Percentiles rank a stretch among this genome's conserved stretches.
Evolutionary conservation across 1,140 invertebrate species (phyloP).

Genomic region (Drosophila suzukii): DNA sequence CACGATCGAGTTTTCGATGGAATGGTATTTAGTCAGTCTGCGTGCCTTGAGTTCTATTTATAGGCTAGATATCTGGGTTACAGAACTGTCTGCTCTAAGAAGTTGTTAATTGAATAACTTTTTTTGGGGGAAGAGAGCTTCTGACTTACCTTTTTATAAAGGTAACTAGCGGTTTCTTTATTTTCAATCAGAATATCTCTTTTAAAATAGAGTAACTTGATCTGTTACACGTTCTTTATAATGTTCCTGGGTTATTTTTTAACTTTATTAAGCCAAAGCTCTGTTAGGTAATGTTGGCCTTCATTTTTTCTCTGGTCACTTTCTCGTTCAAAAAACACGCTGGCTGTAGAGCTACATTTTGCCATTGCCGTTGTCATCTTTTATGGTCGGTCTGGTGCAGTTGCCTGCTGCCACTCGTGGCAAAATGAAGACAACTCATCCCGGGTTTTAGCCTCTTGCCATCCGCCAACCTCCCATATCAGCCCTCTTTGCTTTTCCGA

Average conservation of each 20-base stretch:
- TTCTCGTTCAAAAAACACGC: slow-evolving; percentile 10
- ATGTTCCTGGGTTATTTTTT: background rate
- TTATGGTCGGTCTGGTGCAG: slow-evolving; percentile 39
- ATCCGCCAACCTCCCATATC: slow-evolving; percentile 3
- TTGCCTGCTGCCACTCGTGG: slow-evolving; percentile 34
- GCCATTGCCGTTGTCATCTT: slow-evolving; percentile 26
- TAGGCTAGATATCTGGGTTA: slow-evolving; percentile 26
- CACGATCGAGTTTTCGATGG: slow-evolving; percentile 32
- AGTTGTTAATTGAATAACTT: slow-evolving; percentile 12
- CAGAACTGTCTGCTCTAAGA: background rate
- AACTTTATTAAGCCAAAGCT: background rate
- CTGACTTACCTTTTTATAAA: too few relatives aligned
- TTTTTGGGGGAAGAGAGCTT: background rate
- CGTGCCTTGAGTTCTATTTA: slow-evolving; percentile 8
- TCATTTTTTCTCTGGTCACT: slow-evolving; percentile 11
- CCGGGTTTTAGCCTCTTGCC: slow-evolving; percentile 3
- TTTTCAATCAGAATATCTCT: background rate
- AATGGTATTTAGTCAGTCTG: background rate
- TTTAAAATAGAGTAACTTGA: background rate
- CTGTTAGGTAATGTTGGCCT: slow-evolving; percentile 12
- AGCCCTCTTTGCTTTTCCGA: slow-evolving; percentile 1
- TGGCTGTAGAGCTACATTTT: slow-evolving; percentile 11
- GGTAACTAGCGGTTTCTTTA: background rate
- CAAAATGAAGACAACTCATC: slow-evolving; percentile 47
- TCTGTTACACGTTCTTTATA: background rate